phyloP scores from a whole-genome alignment of 2,113 vertebrate species.

The Motacilla alba region DNA sequence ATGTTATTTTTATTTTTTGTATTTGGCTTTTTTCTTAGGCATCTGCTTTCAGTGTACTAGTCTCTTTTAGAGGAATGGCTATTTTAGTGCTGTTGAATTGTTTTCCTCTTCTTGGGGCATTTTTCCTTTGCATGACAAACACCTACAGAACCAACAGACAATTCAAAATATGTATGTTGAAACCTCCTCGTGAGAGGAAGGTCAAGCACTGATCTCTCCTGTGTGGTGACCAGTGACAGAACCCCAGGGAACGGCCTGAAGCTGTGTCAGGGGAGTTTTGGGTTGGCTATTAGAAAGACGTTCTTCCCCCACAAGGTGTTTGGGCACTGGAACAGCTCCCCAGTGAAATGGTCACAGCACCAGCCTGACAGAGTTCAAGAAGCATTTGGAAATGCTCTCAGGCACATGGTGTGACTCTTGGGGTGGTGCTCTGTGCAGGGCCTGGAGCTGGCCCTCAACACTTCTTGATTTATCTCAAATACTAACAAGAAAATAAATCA shows the following conservation, averaged over 20 bases:
- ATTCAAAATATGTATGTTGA: background rate
- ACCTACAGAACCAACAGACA: background rate
- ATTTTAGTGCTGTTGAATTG: background rate
- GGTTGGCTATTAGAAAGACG: accelerated
- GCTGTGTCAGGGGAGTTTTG: background rate
- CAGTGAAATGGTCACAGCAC: background rate
- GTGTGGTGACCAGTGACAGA: background rate
- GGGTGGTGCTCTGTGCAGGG: background rate
- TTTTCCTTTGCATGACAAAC: background rate
- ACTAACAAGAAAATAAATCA: background rate
- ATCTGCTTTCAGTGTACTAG: background rate
- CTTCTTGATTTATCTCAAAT: background rate
- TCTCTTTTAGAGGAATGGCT: background rate
- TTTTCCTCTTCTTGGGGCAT: background rate
- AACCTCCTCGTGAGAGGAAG: background rate
- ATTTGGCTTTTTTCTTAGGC: background rate
- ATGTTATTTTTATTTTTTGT: background rate
- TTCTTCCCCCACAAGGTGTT: background rate
- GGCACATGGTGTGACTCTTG: background rate
- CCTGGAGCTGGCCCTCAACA: accelerated
- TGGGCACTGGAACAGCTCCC: background rate
- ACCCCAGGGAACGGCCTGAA: background rate
- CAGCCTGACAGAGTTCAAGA: background rate
- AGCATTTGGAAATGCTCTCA: background rate
- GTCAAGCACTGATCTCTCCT: background rate